phyloP scores from a whole-genome alignment of 2,888 invertebrate genomes.

The Caenorhabditis wallacei region DNA sequence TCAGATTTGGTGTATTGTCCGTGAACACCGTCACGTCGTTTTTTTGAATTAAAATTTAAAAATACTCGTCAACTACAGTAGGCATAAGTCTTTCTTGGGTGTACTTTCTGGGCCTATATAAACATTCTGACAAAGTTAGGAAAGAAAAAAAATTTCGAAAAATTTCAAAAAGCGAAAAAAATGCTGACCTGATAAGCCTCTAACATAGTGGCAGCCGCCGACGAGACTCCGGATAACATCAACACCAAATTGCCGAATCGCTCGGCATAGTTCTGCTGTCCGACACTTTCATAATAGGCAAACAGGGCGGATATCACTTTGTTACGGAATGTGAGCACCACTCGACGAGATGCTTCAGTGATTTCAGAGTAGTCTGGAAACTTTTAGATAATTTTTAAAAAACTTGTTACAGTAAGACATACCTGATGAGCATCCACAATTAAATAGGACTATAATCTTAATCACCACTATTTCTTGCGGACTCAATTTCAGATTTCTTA shows the following conservation, averaged over 20 bases:
- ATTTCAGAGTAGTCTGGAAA: slow-evolving; percentile 74
- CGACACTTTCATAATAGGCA: slow-evolving; percentile 75
- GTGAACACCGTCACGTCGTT: too few relatives aligned
- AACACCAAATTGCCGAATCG: slow-evolving; percentile 79
- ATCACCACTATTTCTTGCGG: slow-evolving; percentile 80
- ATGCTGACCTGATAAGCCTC: slow-evolving; percentile 77
- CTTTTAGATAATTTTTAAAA: not conserved
- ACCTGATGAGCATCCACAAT: slow-evolving; percentile 74
- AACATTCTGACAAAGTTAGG: too few relatives aligned
- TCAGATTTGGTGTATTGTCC: too few relatives aligned
- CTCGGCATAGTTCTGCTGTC: slow-evolving; percentile 68
- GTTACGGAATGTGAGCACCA: slow-evolving; percentile 71
- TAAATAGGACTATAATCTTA: slow-evolving; percentile 80
- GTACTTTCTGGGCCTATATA: too few relatives aligned
- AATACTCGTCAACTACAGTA: too few relatives aligned
- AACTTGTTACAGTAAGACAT: too few relatives aligned
- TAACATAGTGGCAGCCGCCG: slow-evolving; percentile 78
- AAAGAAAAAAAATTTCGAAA: too few relatives aligned
- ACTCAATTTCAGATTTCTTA: slow-evolving; percentile 74
- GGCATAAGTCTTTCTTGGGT: too few relatives aligned
- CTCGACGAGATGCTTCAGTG: slow-evolving; percentile 70
- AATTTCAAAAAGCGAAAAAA: too few relatives aligned
- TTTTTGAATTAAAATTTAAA: too few relatives aligned
- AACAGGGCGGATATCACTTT: slow-evolving; percentile 77
- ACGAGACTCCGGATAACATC: slow-evolving; percentile 76